phyloP scores from a whole-genome alignment of 2,888 invertebrate genomes.

The Cephus pygmeus region DNA sequence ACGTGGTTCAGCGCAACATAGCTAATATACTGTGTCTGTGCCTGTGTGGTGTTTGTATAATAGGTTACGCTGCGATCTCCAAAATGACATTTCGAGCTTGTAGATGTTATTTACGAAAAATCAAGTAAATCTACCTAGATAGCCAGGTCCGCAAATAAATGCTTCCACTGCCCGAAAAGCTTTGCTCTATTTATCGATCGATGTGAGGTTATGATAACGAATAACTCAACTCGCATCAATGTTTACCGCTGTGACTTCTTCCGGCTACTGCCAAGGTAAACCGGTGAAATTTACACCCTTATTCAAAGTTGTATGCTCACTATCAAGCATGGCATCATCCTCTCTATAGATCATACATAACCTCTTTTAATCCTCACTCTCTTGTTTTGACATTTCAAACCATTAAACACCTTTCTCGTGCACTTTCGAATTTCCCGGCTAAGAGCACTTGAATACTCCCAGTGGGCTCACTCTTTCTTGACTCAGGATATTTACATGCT shows the following conservation, averaged over 20 bases:
- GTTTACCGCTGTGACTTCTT: slow-evolving; percentile 46
- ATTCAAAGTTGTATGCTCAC: too few relatives aligned
- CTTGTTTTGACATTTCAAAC: slow-evolving; percentile 39
- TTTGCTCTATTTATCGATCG: slow-evolving; percentile 46
- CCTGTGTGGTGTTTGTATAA: slow-evolving; percentile 62
- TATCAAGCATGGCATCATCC: too few relatives aligned
- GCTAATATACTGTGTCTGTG: slow-evolving; percentile 47
- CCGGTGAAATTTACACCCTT: not conserved
- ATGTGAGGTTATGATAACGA: slow-evolving; percentile 56
- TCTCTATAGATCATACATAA: slow-evolving; percentile 19
- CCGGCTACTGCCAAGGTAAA: slow-evolving; percentile 45
- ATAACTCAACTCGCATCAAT: slow-evolving; percentile 48
- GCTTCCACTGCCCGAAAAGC: slow-evolving; percentile 30
- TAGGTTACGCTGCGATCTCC: slow-evolving; percentile 59
- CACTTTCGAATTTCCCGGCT: too few relatives aligned
- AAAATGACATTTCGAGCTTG: slow-evolving; percentile 60
- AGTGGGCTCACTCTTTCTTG: not conserved
- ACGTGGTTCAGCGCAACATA: slow-evolving; percentile 19
- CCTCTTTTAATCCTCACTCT: slow-evolving; percentile 19
- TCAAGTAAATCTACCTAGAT: slow-evolving; percentile 38
- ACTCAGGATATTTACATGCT: not conserved
- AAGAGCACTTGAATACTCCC: too few relatives aligned
- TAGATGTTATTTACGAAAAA: slow-evolving; percentile 51
- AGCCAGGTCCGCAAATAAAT: slow-evolving; percentile 31
- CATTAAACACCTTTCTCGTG: too few relatives aligned